Conservation (phyloP, 2,888 invertebrate genomes). For the Acrobasis consociella region DNA sequence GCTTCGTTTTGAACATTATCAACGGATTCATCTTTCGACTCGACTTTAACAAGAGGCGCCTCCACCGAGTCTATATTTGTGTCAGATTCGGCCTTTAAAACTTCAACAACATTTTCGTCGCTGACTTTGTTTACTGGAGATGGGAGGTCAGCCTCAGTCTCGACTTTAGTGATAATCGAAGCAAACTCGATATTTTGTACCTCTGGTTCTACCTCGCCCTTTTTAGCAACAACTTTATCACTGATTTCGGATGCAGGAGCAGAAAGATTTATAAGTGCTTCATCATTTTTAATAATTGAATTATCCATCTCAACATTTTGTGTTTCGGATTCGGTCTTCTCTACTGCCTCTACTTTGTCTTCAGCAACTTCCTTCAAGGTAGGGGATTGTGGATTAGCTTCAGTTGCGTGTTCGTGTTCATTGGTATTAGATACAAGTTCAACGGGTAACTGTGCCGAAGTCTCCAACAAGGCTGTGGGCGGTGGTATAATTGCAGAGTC, state of each 20-base stretch:
- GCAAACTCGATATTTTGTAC: not conserved
- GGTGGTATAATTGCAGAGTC: constrained; percentile 58
- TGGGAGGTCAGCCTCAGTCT: constrained; percentile 36
- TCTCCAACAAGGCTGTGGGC: constrained; percentile 49
- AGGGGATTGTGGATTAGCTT: constrained; percentile 36
- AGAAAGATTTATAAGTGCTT: not conserved
- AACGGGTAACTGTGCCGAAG: constrained; percentile 44
- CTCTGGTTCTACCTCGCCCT: not conserved
- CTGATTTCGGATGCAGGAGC: not conserved
- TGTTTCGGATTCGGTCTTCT: constrained; percentile 13
- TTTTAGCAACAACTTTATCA: not conserved
- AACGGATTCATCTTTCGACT: constrained; percentile 12
- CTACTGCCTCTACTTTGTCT: constrained; percentile 29
- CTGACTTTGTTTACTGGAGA: constrained; percentile 41
- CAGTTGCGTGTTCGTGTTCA: constrained; percentile 31
- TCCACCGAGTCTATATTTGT: not conserved
- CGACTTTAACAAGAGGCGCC: not conserved
- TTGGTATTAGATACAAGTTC: constrained; percentile 40
- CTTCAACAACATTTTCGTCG: constrained; percentile 34
- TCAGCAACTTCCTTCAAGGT: constrained; percentile 41
- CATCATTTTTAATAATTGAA: not conserved
- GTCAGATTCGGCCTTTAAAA: constrained; percentile 14
- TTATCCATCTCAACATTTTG: not conserved
- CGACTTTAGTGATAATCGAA: constrained; percentile 29
- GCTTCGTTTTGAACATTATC: constrained; percentile 15